phyloP scores from a whole-genome alignment of 1,140 invertebrate species.

The Nasonia longicornis region DNA sequence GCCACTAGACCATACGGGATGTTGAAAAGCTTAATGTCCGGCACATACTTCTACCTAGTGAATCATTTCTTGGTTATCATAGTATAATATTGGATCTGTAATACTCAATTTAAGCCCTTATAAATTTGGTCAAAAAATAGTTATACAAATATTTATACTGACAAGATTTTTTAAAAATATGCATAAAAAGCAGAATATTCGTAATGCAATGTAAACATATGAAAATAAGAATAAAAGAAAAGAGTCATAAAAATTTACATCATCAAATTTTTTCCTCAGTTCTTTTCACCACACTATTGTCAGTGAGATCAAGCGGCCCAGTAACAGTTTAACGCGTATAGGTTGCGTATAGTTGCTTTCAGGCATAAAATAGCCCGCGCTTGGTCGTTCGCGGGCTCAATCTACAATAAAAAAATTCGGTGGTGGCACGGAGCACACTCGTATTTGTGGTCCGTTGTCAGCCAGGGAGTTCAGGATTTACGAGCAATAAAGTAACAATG shows the following conservation, averaged over 20 bases:
- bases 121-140: too few relatives aligned
- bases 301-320: background rate
- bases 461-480: constrained; percentile 56
- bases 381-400: background rate
- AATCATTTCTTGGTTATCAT: too few relatives aligned
- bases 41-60: too few relatives aligned
- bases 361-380: constrained; percentile 9
- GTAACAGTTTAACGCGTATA: background rate
- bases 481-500: constrained; percentile 65
- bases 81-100: too few relatives aligned
- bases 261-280: background rate
- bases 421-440: background rate
- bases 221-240: too few relatives aligned
- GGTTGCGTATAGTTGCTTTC: background rate
- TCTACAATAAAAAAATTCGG: background rate
- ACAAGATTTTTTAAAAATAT: too few relatives aligned
- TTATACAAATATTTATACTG: too few relatives aligned
- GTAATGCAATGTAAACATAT: too few relatives aligned
- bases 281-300: background rate
- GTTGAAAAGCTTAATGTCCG: background rate
- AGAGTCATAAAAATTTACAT: background rate
- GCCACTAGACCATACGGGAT: constrained; percentile 2
- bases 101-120: too few relatives aligned
- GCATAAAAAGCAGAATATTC: too few relatives aligned
- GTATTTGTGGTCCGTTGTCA: constrained; percentile 48